phyloP scores from a whole-genome alignment of 1,140 invertebrate species.

The Drosophila lowei region DNA sequence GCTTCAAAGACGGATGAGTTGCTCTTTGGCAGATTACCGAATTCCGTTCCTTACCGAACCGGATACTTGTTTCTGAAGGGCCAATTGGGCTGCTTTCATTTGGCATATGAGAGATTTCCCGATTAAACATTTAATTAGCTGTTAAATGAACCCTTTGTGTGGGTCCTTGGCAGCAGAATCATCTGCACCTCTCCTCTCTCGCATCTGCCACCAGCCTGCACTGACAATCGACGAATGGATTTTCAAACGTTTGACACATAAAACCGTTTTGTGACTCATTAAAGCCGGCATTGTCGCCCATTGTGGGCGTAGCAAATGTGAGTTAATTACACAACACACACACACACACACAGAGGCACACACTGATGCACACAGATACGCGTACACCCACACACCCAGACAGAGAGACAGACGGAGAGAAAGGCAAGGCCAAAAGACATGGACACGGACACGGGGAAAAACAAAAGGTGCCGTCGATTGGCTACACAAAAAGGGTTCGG shows the following conservation, averaged over 20 bases:
- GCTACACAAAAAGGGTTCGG: slow-evolving; percentile 38
- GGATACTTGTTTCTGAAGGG: not conserved
- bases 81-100: slow-evolving; percentile 23
- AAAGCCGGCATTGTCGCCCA: slow-evolving; percentile 42
- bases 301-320: slow-evolving; percentile 48
- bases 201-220: slow-evolving; percentile 10
- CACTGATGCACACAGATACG: not conserved
- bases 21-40: slow-evolving; percentile 5
- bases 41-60: slow-evolving; percentile 2
- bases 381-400: not conserved
- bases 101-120: slow-evolving; percentile 38
- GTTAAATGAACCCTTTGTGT: slow-evolving; percentile 63
- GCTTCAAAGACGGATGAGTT: not conserved
- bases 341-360: slow-evolving; percentile 1
- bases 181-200: slow-evolving; percentile 15
- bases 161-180: not conserved
- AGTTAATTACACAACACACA: slow-evolving; percentile 59
- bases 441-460: slow-evolving; percentile 21
- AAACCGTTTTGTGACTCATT: slow-evolving; percentile 77
- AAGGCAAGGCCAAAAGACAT: slow-evolving; percentile 3
- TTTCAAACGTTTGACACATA: slow-evolving; percentile 79
- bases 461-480: slow-evolving; percentile 43
- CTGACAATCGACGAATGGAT: slow-evolving; percentile 49
- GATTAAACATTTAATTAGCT: slow-evolving; percentile 73
- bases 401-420: not conserved